These are phyloP conservation scores for Dendrolimus kikuchii DNA, from an alignment of 1,140 invertebrate genomes.

Conservation along the genomic window DNA sequence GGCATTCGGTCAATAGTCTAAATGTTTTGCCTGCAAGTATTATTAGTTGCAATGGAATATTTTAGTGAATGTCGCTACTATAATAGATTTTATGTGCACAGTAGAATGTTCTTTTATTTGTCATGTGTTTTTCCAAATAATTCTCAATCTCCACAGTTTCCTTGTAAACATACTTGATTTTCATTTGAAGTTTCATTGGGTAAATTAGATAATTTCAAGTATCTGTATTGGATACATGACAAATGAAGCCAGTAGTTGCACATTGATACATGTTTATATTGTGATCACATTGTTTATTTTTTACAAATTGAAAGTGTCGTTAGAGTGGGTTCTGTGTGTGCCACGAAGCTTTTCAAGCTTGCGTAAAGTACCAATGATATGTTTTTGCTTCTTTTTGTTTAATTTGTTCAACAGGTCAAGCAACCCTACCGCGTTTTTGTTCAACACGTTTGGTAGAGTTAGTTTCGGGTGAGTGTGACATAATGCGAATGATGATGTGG, in stretches of 20 bases:
- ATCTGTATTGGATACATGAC: slow-evolving; percentile 18
- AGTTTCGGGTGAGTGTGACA: slow-evolving; percentile 81
- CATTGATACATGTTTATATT: slow-evolving; percentile 12
- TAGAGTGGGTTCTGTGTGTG: slow-evolving; percentile 42
- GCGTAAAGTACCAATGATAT: slow-evolving; percentile 48
- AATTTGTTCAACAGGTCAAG: slow-evolving; percentile 80
- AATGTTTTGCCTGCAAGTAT: slow-evolving; percentile 24
- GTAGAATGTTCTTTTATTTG: slow-evolving; percentile 22
- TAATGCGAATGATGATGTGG: slow-evolving; percentile 63
- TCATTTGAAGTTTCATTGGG: too few species aligned
- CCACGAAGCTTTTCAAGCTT: slow-evolving; percentile 46
- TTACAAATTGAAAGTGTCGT: slow-evolving; percentile 25
- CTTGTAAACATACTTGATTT: too few species aligned
- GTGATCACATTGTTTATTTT: slow-evolving; percentile 19
- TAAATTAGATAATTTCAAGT: background rate
- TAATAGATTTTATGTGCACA: slow-evolving; percentile 22
- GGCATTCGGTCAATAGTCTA: slow-evolving; percentile 28
- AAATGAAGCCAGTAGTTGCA: slow-evolving; percentile 23
- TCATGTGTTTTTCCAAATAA: slow-evolving; percentile 13
- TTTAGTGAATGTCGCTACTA: slow-evolving; percentile 34
- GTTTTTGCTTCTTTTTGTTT: slow-evolving; percentile 66
- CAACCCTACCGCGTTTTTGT: slow-evolving; percentile 80
- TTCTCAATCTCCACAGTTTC: too few species aligned
- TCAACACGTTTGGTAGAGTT: slow-evolving; percentile 78
- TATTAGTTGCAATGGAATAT: slow-evolving; percentile 15